Percentiles rank a stretch among this genome's conserved stretches.
phyloP scores from a whole-genome alignment of 2,113 vertebrate species.

The Hiodon tergisus region DNA sequence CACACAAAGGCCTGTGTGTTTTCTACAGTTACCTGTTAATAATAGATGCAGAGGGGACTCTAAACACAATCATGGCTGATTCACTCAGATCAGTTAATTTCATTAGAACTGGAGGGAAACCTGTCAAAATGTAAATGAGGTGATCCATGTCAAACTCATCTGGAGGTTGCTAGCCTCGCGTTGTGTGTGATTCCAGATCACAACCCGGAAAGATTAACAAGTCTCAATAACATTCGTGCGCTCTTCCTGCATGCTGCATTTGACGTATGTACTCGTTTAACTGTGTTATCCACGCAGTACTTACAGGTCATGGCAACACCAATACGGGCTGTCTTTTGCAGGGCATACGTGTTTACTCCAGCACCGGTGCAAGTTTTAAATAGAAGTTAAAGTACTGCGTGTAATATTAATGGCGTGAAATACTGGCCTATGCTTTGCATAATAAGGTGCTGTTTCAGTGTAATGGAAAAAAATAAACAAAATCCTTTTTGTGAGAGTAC shows the following conservation, averaged over 20 bases:
- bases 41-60: constrained; percentile 32
- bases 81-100: constrained; percentile 50
- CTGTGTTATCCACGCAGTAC: neutral
- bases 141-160: constrained; percentile 34
- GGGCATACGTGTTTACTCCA: neutral
- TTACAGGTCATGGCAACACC: neutral
- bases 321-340: neutral
- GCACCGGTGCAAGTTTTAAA: neutral
- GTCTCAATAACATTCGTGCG: neutral
- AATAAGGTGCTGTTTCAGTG: neutral
- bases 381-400: neutral
- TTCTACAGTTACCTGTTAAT: constrained; percentile 25
- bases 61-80: constrained; percentile 43
- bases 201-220: neutral
- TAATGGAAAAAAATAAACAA: neutral
- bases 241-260: no score
- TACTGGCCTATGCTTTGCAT: neutral
- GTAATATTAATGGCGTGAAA: neutral
- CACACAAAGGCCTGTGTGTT: neutral
- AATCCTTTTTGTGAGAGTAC: constrained; percentile 52
- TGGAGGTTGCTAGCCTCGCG: constrained; percentile 28
- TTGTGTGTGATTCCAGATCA: neutral
- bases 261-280: neutral
- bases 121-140: constrained; percentile 54
- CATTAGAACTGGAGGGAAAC: constrained; percentile 42